A percentile compares a stretch with the other conserved stretches of the same genome.
Evolutionary conservation across 2,888 invertebrate species (phyloP).

Genomic region (Leptopterna dolabrata): DNA sequence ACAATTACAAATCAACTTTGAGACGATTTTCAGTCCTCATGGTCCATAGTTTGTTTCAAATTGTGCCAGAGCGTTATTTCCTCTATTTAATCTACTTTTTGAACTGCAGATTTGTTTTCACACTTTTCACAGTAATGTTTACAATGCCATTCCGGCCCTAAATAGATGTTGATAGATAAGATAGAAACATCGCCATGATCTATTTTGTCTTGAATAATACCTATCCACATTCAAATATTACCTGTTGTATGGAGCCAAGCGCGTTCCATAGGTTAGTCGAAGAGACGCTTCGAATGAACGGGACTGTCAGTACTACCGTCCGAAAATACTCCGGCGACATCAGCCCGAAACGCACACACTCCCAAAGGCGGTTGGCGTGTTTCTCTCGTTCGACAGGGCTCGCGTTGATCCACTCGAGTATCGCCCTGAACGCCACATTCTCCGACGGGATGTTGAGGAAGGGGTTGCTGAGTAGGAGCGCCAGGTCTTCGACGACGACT

Average conservation of each 20-base stretch:
- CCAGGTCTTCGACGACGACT: conserved; percentile 70
- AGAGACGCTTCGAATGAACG: not conserved
- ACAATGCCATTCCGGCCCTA: too few relatives aligned
- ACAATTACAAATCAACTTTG: too few relatives aligned
- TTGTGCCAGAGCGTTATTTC: too few relatives aligned
- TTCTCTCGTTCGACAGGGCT: conserved; percentile 71
- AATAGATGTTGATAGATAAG: too few relatives aligned
- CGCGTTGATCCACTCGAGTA: conserved; percentile 74
- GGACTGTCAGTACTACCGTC: conserved; percentile 68
- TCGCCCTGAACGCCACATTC: conserved; percentile 21
- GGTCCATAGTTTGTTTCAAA: too few relatives aligned
- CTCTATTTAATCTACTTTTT: too few relatives aligned
- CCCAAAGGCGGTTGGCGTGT: conserved; percentile 73
- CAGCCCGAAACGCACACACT: conserved; percentile 76
- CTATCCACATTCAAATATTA: not conserved
- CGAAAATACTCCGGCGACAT: conserved; percentile 73
- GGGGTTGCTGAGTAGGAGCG: conserved; percentile 76
- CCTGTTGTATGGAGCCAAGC: not conserved
- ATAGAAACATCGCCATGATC: too few relatives aligned
- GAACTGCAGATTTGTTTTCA: too few relatives aligned
- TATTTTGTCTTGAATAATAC: too few relatives aligned
- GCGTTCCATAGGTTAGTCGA: conserved; percentile 31
- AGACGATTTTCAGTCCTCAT: too few relatives aligned
- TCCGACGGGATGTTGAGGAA: conserved; percentile 74
- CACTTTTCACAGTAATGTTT: too few relatives aligned